These are phyloP conservation scores for Heliconius hewitsoni DNA, from an alignment of 1,140 invertebrate species.

Conservation along the genomic window DNA sequence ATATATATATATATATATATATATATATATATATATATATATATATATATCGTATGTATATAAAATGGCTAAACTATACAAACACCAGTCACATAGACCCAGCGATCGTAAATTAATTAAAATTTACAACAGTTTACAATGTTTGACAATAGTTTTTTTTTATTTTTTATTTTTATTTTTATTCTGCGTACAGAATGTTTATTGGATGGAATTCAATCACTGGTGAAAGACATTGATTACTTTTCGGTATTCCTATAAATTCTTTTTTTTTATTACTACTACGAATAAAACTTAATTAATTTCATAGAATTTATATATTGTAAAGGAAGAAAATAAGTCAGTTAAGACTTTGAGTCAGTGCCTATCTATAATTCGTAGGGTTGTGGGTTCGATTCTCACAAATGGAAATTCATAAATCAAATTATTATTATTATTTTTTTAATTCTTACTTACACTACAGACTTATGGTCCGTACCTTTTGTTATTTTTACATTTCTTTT, in stretches of 20 bases:
- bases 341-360: background rate
- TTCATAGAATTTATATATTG: background rate
- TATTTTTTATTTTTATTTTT: background rate
- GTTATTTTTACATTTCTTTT: no score
- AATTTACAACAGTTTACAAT: constrained; percentile 11
- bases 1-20: no score
- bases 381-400: no score
- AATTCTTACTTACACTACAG: no score
- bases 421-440: no score
- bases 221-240: constrained; percentile 6
- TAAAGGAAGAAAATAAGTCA: no score
- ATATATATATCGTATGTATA: background rate
- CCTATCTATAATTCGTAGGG: no score
- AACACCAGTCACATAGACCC: background rate
- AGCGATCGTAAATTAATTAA: constrained; percentile 11
- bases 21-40: no score
- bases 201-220: constrained; percentile 8
- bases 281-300: background rate
- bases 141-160: constrained; percentile 7
- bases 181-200: background rate
- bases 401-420: no score
- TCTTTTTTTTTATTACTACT: background rate
- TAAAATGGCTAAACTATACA: background rate
- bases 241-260: constrained; percentile 6
- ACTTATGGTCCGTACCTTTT: no score